These are phyloP conservation scores for Pyrrhia umbra DNA, from an alignment of 2,888 invertebrate genomes.

Conservation along the genomic window DNA sequence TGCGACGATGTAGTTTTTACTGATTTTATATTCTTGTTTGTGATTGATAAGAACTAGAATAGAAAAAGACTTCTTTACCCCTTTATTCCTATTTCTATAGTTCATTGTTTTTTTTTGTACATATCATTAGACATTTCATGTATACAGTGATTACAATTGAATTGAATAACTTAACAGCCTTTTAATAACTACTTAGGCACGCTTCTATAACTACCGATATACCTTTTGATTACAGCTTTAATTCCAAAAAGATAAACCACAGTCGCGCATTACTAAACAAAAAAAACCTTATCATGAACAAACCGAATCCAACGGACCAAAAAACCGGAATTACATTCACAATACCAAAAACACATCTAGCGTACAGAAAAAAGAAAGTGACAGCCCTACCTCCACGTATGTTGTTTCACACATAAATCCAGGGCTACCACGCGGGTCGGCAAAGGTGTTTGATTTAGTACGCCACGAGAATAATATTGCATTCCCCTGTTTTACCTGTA, in stretches of 20 bases:
- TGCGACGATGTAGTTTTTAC: not conserved
- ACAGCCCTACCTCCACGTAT: conserved; percentile 58
- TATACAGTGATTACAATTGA: conserved; percentile 25
- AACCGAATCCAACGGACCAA: conserved; percentile 8
- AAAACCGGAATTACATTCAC: conserved; percentile 13
- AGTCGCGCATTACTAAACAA: not conserved
- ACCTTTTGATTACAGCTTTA: conserved; percentile 1
- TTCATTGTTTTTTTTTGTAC: conserved; percentile 10
- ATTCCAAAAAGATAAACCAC: not conserved
- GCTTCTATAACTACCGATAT: not conserved
- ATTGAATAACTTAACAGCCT: not conserved
- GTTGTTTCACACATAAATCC: conserved; percentile 71
- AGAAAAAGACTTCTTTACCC: not conserved
- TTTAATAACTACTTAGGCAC: conserved; percentile 8
- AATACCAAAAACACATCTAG: conserved; percentile 41
- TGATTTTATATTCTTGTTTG: not conserved
- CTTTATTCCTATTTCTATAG: not conserved
- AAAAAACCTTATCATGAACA: not conserved
- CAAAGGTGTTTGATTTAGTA: conserved; percentile 70
- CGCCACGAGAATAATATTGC: conserved; percentile 66
- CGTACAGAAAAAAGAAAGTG: conserved; percentile 34
- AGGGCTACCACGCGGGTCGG: conserved; percentile 56
- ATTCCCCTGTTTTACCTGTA: conserved; percentile 64
- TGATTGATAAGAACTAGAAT: conserved; percentile 7
- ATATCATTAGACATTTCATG: conserved; percentile 1